These are phyloP conservation scores for Enteromius mattozi DNA, from an alignment of 2,797 vertebrate genomes.

Conservation along the genomic window DNA sequence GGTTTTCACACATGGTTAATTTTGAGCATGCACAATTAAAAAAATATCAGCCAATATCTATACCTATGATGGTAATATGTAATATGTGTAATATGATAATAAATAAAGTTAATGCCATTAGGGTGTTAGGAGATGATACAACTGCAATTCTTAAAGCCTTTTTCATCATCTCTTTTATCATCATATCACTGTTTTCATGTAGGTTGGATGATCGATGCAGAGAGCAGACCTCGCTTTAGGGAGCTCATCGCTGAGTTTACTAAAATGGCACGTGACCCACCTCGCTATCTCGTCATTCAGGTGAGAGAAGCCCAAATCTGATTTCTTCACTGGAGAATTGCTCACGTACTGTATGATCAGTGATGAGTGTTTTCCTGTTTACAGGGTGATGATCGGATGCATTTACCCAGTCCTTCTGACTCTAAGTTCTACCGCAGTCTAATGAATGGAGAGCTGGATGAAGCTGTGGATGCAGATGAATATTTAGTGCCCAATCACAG, in stretches of 20 bases:
- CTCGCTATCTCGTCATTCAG: constrained; percentile 97
- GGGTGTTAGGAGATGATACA: neutral
- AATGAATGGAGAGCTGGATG: constrained; percentile 91
- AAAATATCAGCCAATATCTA: neutral
- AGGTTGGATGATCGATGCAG: constrained; percentile 99
- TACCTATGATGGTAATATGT: no score
- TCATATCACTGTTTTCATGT: constrained; percentile 39
- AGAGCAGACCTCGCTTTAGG: constrained; percentile 93
- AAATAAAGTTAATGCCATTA: neutral
- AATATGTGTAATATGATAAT: no score
- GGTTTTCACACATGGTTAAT: neutral
- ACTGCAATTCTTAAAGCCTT: neutral
- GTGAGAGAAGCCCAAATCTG: constrained; percentile 69
- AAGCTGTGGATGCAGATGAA: constrained; percentile 92
- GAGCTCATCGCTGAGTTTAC: constrained; percentile 94
- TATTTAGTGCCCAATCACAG: constrained; percentile 92
- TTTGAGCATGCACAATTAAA: neutral
- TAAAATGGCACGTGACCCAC: constrained; percentile 98
- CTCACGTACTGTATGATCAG: neutral
- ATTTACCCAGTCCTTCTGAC: constrained; percentile 90
- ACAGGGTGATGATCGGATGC: constrained; percentile 95
- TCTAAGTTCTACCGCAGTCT: constrained; percentile 88
- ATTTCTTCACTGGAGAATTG: neutral
- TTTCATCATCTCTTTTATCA: neutral
- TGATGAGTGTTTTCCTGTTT: neutral